These are phyloP conservation scores for Sciurus vulgaris DNA, from an alignment of 2,797 vertebrate species.

Conservation along the genomic window DNA sequence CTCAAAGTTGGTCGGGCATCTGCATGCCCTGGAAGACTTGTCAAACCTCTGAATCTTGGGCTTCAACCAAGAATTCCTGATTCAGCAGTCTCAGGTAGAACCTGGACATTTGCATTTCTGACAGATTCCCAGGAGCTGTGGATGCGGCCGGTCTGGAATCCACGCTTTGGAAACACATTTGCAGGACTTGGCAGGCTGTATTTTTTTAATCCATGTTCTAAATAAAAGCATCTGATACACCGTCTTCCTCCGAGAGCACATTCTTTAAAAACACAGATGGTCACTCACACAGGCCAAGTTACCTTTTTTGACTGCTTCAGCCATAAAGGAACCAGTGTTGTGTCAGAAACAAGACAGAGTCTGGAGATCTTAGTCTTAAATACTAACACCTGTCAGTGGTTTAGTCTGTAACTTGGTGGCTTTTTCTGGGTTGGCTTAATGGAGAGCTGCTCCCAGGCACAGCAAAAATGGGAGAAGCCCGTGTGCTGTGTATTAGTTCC, in stretches of 20 bases:
- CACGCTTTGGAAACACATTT: neutral
- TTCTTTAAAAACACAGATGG: constrained; percentile 79
- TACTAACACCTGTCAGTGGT: constrained; percentile 78
- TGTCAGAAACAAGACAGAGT: constrained; percentile 66
- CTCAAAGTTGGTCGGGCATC: neutral
- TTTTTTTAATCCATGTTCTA: constrained; percentile 44
- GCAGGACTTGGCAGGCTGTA: neutral
- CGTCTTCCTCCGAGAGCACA: constrained; percentile 61
- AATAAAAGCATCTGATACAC: constrained; percentile 78
- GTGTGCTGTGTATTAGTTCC: constrained; percentile 73
- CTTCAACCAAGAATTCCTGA: neutral
- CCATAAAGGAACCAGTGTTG: constrained; percentile 65
- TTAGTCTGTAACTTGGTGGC: constrained; percentile 66
- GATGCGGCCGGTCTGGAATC: neutral
- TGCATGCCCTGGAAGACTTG: neutral
- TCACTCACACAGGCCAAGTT: constrained; percentile 60
- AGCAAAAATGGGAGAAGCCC: constrained; percentile 50
- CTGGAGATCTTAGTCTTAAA: constrained; percentile 59
- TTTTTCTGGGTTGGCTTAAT: constrained; percentile 63
- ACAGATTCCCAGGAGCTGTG: neutral
- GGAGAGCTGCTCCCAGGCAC: constrained; percentile 64
- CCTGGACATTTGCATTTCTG: neutral
- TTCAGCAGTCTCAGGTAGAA: neutral
- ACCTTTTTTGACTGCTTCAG: constrained; percentile 63
- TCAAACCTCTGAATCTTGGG: neutral